Conservation (phyloP, 2,113 vertebrate genomes). For the Myotis brandtii region DNA sequence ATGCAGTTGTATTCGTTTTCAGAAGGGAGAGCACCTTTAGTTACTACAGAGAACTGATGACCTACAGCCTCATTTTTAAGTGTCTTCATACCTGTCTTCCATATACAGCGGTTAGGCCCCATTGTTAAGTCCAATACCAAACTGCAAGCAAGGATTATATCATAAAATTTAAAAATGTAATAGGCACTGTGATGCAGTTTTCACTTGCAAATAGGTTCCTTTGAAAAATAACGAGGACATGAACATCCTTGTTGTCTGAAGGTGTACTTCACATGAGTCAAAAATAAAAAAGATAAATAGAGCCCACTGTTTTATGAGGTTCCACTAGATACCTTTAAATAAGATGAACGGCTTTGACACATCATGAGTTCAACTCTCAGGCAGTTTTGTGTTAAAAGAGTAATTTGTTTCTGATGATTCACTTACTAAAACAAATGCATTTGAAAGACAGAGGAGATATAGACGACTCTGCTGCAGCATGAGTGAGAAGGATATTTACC, state of each 20-base stretch:
- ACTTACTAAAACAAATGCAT: conserved; percentile 31
- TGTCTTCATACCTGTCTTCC: neutral
- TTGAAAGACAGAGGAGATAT: neutral
- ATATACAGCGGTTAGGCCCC: neutral
- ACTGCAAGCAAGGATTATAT: neutral
- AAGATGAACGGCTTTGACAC: neutral
- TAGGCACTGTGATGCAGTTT: neutral
- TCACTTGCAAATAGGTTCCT: neutral
- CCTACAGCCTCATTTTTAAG: neutral
- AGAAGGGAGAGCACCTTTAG: neutral
- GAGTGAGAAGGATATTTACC: neutral
- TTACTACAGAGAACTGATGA: neutral
- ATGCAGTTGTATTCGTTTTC: neutral
- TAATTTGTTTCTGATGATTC: conserved; percentile 45
- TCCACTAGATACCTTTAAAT: neutral
- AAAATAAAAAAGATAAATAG: neutral
- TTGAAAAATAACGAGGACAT: neutral
- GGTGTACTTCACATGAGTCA: neutral
- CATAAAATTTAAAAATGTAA: neutral
- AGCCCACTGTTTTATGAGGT: neutral
- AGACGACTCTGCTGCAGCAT: neutral
- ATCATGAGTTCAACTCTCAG: neutral
- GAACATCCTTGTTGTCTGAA: neutral
- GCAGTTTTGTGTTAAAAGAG: conserved; percentile 22
- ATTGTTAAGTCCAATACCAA: neutral